These are phyloP conservation scores for Gonioctena quinquepunctata DNA, from an alignment of 1,140 invertebrate species.

Conservation along the genomic window DNA sequence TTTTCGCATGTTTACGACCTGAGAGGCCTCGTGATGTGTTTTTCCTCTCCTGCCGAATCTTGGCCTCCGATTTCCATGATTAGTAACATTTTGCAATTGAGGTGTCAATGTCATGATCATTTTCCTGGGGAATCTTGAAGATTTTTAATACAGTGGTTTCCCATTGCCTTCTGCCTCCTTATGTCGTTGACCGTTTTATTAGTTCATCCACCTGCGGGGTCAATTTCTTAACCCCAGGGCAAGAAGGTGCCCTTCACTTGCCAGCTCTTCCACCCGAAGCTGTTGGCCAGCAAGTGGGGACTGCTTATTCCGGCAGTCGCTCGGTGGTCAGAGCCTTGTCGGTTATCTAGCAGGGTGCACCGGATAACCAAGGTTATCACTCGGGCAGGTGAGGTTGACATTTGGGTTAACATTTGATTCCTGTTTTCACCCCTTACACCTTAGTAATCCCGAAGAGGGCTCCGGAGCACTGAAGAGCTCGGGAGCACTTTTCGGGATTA, in stretches of 20 bases:
- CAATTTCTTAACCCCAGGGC: slow-evolving; percentile 1
- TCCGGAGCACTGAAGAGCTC: no score
- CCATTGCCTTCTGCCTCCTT: neutral
- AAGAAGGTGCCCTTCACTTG: slow-evolving; percentile 13
- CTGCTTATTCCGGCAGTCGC: neutral
- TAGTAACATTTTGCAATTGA: no score
- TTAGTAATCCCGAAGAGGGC: no score
- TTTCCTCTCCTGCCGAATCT: no score
- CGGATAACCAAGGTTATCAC: neutral
- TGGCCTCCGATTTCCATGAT: no score
- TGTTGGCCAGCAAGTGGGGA: slow-evolving; percentile 1
- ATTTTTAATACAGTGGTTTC: neutral
- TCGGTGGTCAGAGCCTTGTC: neutral
- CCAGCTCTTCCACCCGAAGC: slow-evolving; percentile 1
- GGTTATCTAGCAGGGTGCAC: neutral
- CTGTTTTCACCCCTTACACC: no score
- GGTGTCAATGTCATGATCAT: neutral
- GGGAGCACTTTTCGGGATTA: no score
- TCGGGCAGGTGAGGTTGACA: neutral
- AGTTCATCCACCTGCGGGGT: neutral
- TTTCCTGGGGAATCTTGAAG: no score
- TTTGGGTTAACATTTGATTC: neutral
- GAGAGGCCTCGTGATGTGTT: neutral
- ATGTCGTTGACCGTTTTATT: neutral
- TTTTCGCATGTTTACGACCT: no score